These are phyloP conservation scores for Morus bassanus DNA, from an alignment of 2,797 vertebrate species.

Conservation along the genomic window DNA sequence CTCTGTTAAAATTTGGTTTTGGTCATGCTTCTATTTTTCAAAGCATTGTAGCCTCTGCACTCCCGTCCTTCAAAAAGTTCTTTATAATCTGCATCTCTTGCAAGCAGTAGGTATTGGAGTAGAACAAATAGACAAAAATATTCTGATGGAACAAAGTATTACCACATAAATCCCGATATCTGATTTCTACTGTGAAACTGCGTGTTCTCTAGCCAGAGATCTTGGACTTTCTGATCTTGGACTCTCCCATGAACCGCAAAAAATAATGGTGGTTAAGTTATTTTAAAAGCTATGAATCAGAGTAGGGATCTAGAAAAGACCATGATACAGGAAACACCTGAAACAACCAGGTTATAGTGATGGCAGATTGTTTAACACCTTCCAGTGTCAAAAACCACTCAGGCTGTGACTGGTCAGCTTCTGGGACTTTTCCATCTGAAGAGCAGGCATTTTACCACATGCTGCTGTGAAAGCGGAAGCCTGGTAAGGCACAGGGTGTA, in stretches of 20 bases:
- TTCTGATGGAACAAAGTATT: background rate
- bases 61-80: conserved; percentile 40
- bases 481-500: fast-evolving
- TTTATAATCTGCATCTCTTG: conserved; percentile 12
- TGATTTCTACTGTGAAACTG: background rate
- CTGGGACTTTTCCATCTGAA: background rate
- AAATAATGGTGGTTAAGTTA: background rate
- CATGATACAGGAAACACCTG: background rate
- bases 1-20: background rate
- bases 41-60: conserved; percentile 40
- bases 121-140: background rate
- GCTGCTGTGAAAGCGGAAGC: background rate
- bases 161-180: background rate
- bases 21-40: background rate
- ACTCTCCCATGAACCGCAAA: background rate
- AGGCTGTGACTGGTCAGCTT: background rate
- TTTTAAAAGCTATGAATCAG: background rate
- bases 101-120: background rate
- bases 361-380: background rate
- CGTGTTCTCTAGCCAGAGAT: background rate
- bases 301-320: background rate
- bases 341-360: background rate
- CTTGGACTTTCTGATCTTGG: background rate
- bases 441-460: fast-evolving
- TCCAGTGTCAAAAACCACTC: background rate